Conservation (phyloP, 1,140 invertebrate species). For the Lasioglossum albipes region DNA sequence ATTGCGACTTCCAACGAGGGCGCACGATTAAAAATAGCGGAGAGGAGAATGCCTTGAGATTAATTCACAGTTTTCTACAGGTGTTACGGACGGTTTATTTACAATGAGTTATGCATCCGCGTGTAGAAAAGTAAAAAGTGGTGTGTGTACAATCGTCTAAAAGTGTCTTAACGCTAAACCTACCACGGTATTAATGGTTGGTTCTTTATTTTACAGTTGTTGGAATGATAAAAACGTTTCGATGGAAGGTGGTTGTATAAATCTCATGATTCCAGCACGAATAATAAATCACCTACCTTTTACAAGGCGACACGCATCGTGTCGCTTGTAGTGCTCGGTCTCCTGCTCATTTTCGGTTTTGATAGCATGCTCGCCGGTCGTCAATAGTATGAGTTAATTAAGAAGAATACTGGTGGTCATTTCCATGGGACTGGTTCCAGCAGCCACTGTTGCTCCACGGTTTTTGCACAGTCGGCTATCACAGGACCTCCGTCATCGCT, state of each 20-base stretch:
- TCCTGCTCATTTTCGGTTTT: not conserved
- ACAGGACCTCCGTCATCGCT: slow-evolving; percentile 77
- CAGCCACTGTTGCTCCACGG: slow-evolving; percentile 80
- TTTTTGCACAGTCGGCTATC: slow-evolving; percentile 79
- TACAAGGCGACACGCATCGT: too few relatives aligned
- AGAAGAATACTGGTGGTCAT: slow-evolving; percentile 46
- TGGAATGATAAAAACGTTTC: too few relatives aligned
- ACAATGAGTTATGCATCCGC: not conserved
- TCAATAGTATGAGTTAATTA: not conserved
- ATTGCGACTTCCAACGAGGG: not conserved
- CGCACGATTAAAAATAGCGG: not conserved
- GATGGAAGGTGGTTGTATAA: too few relatives aligned
- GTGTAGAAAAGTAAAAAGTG: not conserved
- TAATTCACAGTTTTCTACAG: not conserved
- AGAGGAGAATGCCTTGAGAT: not conserved
- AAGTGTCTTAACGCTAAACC: slow-evolving; percentile 20
- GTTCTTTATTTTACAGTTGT: too few relatives aligned
- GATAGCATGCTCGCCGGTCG: not conserved
- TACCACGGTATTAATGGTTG: too few relatives aligned
- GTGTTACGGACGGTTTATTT: slow-evolving; percentile 15
- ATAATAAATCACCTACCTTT: too few relatives aligned
- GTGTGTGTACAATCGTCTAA: not conserved
- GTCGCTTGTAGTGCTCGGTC: too few relatives aligned
- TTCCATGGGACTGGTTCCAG: slow-evolving; percentile 80
- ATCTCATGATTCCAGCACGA: too few relatives aligned